Evolutionary conservation across 2,888 invertebrate genomes (phyloP), one percentile per base, ranked within the genome.

Genomic region (Cerastoderma edule): DNA sequence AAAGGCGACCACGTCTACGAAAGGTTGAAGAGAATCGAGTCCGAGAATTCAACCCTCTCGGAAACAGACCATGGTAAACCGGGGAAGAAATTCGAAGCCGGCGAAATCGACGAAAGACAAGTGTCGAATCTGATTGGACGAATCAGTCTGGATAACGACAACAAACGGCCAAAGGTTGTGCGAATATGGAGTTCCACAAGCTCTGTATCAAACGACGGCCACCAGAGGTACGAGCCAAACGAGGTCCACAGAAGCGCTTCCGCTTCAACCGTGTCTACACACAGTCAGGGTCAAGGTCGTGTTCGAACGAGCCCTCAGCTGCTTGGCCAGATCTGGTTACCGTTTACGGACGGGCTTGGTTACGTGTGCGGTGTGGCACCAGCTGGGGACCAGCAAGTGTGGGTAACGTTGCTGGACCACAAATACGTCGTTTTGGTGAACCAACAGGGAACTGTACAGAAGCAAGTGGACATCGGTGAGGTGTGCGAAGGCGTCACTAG

Each of bases 351-450:
- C 22, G 66, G 66, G 27, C 32, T 79, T 33, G 80, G 80, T 3
- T 80, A 80, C 63, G 71, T 80, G 5, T 76, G 72, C 53, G 80
- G 80, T n/a, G 74, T 80, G 22, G 76, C 76, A 0, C 72, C 80
- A 19, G 65, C 53, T 3, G 67, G 54, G 19, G 39, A 54, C 13
- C 46, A 64, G 46, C 67, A 65, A 22, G 80, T 74, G 0, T 80
- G 80, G 80, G 54, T 76, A 5, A 66, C 72, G 19, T 44, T 80
- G 54, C 67, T 80, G 24, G 80, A 72, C 50, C 74, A 76, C 30
- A 35, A 22, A 8, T 30, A 56, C n/a, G 54, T 80, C 13, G 50
- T 30, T 1, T 48, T 80, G 16, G 64, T 76, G 1, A 60, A 76
- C 27, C 39, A 24, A n/a, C 44, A 50, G 10, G 80, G 80, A 4